phyloP scores from a whole-genome alignment of 2,113 vertebrate species.

The Otis tarda region DNA sequence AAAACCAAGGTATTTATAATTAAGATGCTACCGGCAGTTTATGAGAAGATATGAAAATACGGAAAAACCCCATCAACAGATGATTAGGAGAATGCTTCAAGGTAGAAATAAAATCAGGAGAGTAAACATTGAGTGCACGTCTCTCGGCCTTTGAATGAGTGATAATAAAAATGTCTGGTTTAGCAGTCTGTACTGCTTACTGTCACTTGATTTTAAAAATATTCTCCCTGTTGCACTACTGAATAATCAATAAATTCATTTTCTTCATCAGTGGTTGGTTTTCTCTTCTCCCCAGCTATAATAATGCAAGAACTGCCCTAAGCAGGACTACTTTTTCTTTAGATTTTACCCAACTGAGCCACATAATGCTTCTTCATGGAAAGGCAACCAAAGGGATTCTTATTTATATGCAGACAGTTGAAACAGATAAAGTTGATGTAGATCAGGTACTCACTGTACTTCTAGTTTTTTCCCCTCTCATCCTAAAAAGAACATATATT shows the following conservation, averaged over 20 bases:
- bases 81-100: slow-evolving; percentile 6
- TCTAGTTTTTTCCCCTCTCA: background rate
- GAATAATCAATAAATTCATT: slow-evolving; percentile 30
- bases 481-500: background rate
- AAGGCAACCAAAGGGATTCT: background rate
- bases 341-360: background rate
- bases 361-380: background rate
- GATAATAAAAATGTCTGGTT: background rate
- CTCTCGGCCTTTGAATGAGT: background rate
- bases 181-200: background rate
- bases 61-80: background rate
- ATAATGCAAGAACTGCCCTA: background rate
- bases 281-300: background rate
- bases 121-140: background rate
- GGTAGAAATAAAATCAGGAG: slow-evolving; percentile 7
- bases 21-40: background rate
- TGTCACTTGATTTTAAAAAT: background rate
- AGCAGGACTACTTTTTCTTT: background rate
- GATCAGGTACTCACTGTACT: background rate
- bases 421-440: background rate
- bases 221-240: background rate
- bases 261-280: background rate
- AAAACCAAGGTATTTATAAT: background rate
- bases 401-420: background rate
- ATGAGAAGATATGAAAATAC: background rate